Evolutionary conservation across 1,140 invertebrate species (phyloP).

Genomic region (Penaeus indicus): DNA sequence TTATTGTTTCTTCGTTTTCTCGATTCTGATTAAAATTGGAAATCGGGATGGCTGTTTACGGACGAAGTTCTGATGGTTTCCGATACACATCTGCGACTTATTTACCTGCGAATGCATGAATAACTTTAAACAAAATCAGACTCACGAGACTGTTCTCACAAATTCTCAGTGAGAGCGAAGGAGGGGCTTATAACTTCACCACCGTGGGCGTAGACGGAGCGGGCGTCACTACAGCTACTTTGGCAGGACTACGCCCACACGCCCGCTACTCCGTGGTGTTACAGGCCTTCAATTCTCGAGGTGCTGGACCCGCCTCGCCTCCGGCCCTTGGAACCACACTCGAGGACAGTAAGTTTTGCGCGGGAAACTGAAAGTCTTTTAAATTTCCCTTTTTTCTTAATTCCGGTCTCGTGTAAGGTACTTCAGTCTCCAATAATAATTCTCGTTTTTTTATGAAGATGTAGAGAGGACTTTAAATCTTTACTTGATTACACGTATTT

Average conservation of each 20-base stretch:
- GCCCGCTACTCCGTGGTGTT: slow-evolving; percentile 70
- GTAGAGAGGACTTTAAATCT: neutral
- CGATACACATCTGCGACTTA: neutral
- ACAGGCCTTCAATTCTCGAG: slow-evolving; percentile 71
- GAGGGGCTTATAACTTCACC: slow-evolving; percentile 51
- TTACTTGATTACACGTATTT: neutral
- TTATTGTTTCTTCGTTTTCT: no score
- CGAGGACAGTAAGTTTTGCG: slow-evolving; percentile 74
- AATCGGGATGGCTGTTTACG: no score
- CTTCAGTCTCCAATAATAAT: no score
- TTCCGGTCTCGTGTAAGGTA: no score
- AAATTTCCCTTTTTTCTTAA: no score
- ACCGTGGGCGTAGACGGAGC: slow-evolving; percentile 53
- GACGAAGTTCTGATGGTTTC: no score
- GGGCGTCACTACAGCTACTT: slow-evolving; percentile 45
- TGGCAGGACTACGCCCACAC: slow-evolving; percentile 67
- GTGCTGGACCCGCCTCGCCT: slow-evolving; percentile 81
- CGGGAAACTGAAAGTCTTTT: no score
- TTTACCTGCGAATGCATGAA: neutral
- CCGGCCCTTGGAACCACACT: slow-evolving; percentile 81
- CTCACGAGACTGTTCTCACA: neutral
- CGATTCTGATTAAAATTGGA: no score
- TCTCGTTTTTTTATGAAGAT: no score
- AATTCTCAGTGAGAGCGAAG: slow-evolving; percentile 39
- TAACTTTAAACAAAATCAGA: neutral